These are phyloP conservation scores for Spheniscus mendiculus DNA, from an alignment of 2,113 vertebrate species.

Conservation along the genomic window DNA sequence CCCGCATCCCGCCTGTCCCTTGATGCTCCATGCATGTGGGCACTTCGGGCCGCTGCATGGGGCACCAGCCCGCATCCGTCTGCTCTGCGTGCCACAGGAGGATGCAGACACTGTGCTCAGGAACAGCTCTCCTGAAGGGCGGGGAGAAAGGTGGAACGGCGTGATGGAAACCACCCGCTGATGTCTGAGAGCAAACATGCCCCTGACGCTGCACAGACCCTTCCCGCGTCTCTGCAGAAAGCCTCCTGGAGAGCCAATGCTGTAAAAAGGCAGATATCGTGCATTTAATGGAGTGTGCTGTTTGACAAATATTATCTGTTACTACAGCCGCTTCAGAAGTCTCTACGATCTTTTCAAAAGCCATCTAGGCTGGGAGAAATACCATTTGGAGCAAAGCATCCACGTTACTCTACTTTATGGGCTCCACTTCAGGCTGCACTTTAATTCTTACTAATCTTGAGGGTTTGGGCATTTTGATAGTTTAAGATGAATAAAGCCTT, in stretches of 20 bases:
- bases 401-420: background rate
- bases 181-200: background rate
- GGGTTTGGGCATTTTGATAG: background rate
- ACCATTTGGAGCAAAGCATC: background rate
- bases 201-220: background rate
- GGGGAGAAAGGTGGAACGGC: background rate
- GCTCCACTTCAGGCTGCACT: background rate
- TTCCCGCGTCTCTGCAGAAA: background rate
- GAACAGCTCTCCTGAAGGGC: background rate
- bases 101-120: background rate
- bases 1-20: background rate
- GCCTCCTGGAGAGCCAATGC: background rate
- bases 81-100: rapidly evolving
- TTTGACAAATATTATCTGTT: background rate
- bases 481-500: background rate
- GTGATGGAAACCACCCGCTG: background rate
- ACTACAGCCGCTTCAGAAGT: background rate
- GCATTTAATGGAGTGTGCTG: background rate
- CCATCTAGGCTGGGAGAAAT: background rate
- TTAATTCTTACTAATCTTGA: background rate
- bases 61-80: rapidly evolving
- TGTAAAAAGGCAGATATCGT: background rate
- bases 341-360: background rate
- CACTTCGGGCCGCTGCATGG: rapidly evolving
- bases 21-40: rapidly evolving